phyloP scores from a whole-genome alignment of 2,797 vertebrate species.

The Odontamblyopus rebecca region DNA sequence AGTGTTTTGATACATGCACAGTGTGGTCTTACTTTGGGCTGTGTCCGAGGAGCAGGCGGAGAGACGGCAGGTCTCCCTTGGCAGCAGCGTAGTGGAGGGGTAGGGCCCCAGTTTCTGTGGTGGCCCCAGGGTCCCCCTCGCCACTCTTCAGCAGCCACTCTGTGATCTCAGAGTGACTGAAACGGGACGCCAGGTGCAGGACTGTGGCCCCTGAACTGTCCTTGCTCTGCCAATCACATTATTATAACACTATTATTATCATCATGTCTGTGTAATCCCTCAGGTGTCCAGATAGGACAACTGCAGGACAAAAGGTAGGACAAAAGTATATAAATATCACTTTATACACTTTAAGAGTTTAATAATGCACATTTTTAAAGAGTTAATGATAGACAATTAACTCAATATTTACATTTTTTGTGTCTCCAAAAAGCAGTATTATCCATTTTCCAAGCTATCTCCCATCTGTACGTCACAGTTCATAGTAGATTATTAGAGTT shows the following conservation, averaged over 20 bases:
- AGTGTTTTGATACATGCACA: neutral
- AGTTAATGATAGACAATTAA: too few species aligned
- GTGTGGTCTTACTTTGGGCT: conserved; percentile 86
- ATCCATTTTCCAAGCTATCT: neutral
- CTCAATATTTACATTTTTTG: too few species aligned
- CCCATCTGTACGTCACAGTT: conserved; percentile 7
- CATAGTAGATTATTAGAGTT: neutral
- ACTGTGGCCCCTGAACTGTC: conserved; percentile 94
- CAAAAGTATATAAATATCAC: neutral
- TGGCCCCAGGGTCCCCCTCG: conserved; percentile 80
- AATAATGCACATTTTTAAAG: neutral
- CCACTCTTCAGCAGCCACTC: conserved; percentile 90
- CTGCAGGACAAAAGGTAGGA: too few species aligned
- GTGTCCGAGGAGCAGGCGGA: conserved; percentile 86
- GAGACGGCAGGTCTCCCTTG: conserved; percentile 94
- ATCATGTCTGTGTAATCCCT: too few species aligned
- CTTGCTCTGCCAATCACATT: conserved; percentile 77
- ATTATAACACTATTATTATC: too few species aligned
- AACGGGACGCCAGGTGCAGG: conserved; percentile 93
- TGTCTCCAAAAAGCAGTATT: too few species aligned
- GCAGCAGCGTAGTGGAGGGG: conserved; percentile 94
- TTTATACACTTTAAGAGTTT: neutral
- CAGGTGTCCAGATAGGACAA: too few species aligned
- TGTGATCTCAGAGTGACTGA: conserved; percentile 91
- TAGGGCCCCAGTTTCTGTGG: conserved; percentile 90